Base-by-base conservation (phyloP, 35 echinoderm and acorn worm genomes). In the Patiria miniata region DNA sequence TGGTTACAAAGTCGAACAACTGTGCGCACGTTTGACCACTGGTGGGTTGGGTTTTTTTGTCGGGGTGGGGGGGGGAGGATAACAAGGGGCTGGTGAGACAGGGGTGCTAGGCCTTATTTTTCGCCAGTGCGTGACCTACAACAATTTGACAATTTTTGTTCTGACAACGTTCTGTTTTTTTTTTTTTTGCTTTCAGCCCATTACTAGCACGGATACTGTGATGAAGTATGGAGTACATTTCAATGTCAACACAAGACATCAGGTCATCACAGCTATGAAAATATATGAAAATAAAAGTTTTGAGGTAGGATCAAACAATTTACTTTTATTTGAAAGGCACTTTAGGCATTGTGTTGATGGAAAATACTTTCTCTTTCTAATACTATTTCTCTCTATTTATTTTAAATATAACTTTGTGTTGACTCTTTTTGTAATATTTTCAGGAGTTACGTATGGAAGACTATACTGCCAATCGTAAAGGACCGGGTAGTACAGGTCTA, bases 261-360 rank as follows among this genome's bases (percentile, higher is more conserved):
- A 92, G 59, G 92, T 94, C 69, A 95, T 99, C 51, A 94, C 93
- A 30, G 92, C 96, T 8, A 99, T 99, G 96, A 95, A 99, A 40
- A 89, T 94, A 82, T 99, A 99, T 80, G 89, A 89, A 61, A 82
- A n/a, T n/a, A n/a, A 94, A 99, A 73, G 77, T 85, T 60, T 94
- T 89, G 92, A 94, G 92, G 96, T 94, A 84, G 39, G 42, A 42
- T 26, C 3, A 60, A 5, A 82, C n/a, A n/a, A n/a, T n/a, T n/a
- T n/a, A n/a, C n/a, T 50, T 0, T 33, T 23, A 51, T 21, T 47
- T 82, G 4, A 47, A 47, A n/a, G n/a, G n/a, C n/a, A n/a, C n/a
- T n/a, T n/a, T n/a, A n/a, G n/a, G n/a, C n/a, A n/a, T n/a, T n/a
- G n/a, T n/a, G 7, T 54, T 18, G 18, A 54, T 54, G 52, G n/a